Evolutionary conservation across 2,797 vertebrate species (phyloP).

Genomic region (Emys orbicularis): DNA sequence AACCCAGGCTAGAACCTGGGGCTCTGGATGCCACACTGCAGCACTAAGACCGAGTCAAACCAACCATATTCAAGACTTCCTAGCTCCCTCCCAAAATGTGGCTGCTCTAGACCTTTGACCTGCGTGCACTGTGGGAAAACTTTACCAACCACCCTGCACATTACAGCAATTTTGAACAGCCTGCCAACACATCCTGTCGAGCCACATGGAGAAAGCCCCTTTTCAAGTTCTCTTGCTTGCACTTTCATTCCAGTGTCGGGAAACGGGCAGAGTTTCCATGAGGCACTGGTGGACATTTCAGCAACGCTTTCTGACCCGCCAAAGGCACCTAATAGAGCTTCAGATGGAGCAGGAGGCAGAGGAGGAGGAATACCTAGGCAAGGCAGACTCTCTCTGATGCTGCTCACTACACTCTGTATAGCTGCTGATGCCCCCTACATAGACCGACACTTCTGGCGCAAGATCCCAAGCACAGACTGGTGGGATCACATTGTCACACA

Average conservation of each 20-base stretch:
- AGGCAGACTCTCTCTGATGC: too few relatives aligned
- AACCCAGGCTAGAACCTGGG: not conserved
- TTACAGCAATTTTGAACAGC: not conserved
- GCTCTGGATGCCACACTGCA: not conserved
- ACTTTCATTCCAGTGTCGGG: not conserved
- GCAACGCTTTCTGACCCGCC: not conserved
- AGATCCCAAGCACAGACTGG: too few relatives aligned
- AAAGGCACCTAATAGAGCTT: not conserved
- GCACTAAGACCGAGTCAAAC: not conserved
- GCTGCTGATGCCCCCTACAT: too few relatives aligned
- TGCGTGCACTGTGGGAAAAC: not conserved
- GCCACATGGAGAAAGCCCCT: not conserved
- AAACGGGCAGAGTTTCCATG: not conserved
- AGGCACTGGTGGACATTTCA: not conserved
- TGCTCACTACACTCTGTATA: too few relatives aligned
- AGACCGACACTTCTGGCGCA: too few relatives aligned
- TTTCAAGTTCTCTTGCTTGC: not conserved
- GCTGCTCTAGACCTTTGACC: not conserved
- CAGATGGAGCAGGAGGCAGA: not conserved
- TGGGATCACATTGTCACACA: too few relatives aligned
- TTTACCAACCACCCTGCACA: not conserved
- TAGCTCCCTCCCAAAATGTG: too few relatives aligned
- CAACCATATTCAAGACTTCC: not conserved
- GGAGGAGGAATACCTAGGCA: too few relatives aligned
- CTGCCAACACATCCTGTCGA: not conserved